Evolutionary conservation across 2,797 vertebrate genomes (phyloP).

Genomic region (Caiman crocodilus): DNA sequence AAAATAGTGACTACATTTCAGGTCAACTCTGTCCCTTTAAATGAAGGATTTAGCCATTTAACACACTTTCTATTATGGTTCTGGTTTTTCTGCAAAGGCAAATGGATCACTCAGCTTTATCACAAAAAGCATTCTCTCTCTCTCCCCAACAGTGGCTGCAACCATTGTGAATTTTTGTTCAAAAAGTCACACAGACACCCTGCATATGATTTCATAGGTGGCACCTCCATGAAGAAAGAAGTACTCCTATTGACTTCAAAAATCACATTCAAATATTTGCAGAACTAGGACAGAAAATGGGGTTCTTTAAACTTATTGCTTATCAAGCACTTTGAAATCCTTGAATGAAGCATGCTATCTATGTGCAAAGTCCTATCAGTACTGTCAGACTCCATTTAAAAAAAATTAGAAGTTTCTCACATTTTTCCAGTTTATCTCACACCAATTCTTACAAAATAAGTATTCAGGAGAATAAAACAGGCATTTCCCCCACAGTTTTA

Average conservation of each 20-base stretch:
- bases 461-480: constrained; percentile 29
- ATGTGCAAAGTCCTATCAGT: constrained; percentile 10
- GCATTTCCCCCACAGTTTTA: constrained; percentile 1
- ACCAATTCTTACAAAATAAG: constrained; percentile 59
- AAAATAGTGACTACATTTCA: background rate
- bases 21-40: background rate
- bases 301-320: constrained; percentile 48
- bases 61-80: background rate
- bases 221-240: background rate
- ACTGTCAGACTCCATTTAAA: background rate
- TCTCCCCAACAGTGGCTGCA: background rate
- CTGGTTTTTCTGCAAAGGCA: background rate
- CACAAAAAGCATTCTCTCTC: background rate
- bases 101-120: background rate
- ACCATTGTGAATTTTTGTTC: background rate
- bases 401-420: constrained; percentile 19
- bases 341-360: background rate
- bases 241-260: background rate
- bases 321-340: constrained; percentile 28
- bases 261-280: background rate
- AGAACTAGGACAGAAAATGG: background rate
- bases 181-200: background rate
- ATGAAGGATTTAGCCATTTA: background rate
- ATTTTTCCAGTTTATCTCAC: constrained; percentile 21
- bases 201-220: background rate